Conservation (phyloP, 2,113 vertebrate genomes). For the Sisor rabdophorus region DNA sequence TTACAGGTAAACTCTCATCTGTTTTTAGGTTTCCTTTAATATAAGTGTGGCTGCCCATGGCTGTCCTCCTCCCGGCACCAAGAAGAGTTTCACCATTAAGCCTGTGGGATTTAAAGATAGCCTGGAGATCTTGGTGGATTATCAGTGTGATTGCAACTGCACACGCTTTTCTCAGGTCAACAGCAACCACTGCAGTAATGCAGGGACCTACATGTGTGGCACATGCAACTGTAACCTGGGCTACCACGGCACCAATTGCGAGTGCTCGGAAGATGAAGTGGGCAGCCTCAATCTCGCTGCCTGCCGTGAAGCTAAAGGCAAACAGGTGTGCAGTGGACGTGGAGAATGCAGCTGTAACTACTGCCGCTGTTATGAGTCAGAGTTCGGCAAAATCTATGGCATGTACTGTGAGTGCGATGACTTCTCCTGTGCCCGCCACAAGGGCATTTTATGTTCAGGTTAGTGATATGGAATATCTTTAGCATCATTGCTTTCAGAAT, state of each 20-base stretch:
- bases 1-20: neutral
- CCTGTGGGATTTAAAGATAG: constrained; percentile 92
- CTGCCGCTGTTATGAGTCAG: constrained; percentile 90
- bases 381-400: constrained; percentile 95
- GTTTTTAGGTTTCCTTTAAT: constrained; percentile 80
- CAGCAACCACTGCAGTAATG: constrained; percentile 81
- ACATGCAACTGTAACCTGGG: constrained; percentile 80
- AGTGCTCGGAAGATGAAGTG: constrained; percentile 85
- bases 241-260: constrained; percentile 83
- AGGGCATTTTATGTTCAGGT: constrained; percentile 95
- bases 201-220: constrained; percentile 82
- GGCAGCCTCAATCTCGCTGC: constrained; percentile 69
- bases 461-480: constrained; percentile 50
- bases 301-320: constrained; percentile 86
- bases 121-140: constrained; percentile 78
- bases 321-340: constrained; percentile 87
- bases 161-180: constrained; percentile 54
- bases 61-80: constrained; percentile 67
- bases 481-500: neutral
- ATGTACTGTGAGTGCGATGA: constrained; percentile 94
- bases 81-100: constrained; percentile 81
- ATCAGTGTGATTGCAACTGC: constrained; percentile 84
- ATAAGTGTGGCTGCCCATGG: constrained; percentile 80
- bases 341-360: constrained; percentile 95
- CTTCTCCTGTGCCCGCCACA: constrained; percentile 94